These are phyloP conservation scores for Ochotona princeps DNA, from an alignment of 2,113 vertebrate genomes.

Conservation along the genomic window DNA sequence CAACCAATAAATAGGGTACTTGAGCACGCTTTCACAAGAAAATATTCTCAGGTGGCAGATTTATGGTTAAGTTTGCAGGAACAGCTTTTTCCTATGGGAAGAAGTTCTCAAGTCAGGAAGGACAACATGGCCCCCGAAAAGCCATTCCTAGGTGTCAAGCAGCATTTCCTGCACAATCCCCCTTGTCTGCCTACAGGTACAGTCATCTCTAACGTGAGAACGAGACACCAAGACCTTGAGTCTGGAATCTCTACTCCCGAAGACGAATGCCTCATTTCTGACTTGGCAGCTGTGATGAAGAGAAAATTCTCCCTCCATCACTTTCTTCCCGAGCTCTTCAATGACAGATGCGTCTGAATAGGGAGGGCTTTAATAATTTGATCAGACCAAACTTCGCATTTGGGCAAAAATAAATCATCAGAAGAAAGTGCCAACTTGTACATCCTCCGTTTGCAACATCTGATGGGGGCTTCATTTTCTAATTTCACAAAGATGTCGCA, in stretches of 20 bases:
- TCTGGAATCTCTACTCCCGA: neutral
- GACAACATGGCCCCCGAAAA: neutral
- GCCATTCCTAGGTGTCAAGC: neutral
- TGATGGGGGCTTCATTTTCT: neutral
- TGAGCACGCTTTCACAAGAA: neutral
- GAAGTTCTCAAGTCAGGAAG: neutral
- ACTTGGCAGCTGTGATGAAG: neutral
- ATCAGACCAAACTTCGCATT: conserved; percentile 39
- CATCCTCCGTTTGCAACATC: neutral
- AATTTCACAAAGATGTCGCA: neutral
- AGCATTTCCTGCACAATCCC: neutral
- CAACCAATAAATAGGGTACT: neutral
- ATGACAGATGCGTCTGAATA: neutral
- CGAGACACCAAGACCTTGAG: neutral
- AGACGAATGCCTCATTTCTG: neutral
- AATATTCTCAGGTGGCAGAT: neutral
- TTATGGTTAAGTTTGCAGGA: neutral
- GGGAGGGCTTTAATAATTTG: neutral
- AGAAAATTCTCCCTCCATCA: neutral
- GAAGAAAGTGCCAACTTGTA: neutral
- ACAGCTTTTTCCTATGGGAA: neutral
- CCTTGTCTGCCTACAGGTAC: neutral
- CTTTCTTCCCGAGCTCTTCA: neutral
- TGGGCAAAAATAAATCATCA: conserved; percentile 5
- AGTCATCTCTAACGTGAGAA: neutral